phyloP scores from a whole-genome alignment of 2,888 invertebrate genomes.

The Caenorhabditis angaria region DNA sequence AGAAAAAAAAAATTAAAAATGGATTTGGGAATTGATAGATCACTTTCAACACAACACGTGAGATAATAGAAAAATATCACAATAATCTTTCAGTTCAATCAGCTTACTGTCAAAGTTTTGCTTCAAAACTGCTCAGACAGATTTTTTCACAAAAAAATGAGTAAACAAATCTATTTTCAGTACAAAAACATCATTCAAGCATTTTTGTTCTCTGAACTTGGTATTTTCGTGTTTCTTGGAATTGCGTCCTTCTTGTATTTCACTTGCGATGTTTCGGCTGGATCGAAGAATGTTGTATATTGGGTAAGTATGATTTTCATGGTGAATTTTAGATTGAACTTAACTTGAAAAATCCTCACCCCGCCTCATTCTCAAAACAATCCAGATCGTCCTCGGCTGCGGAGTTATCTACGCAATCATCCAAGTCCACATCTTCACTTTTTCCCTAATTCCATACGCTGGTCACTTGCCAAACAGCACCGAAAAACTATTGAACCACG shows the following conservation, averaged over 20 bases:
- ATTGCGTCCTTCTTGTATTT: slow-evolving; percentile 62
- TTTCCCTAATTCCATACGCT: slow-evolving; percentile 57
- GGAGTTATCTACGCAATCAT: slow-evolving; percentile 56
- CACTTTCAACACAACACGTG: too few species aligned
- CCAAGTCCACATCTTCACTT: slow-evolving; percentile 60
- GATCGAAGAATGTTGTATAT: slow-evolving; percentile 57
- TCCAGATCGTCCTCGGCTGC: slow-evolving; percentile 54
- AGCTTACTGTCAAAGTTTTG: too few species aligned
- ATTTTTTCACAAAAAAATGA: background rate
- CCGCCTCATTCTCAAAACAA: background rate
- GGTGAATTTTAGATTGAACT: too few species aligned
- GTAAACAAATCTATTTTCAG: slow-evolving; percentile 44
- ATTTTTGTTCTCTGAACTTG: slow-evolving; percentile 63
- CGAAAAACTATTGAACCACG: slow-evolving; percentile 63
- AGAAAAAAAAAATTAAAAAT: too few species aligned
- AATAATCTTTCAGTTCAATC: too few species aligned
- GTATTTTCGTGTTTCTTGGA: slow-evolving; percentile 56
- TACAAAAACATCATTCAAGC: slow-evolving; percentile 66
- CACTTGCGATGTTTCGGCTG: slow-evolving; percentile 52
- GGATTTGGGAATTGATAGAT: too few species aligned
- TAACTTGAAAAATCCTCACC: too few species aligned
- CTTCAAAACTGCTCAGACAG: too few species aligned
- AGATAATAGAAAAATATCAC: too few species aligned
- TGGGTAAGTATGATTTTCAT: slow-evolving; percentile 53
- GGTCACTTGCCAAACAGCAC: slow-evolving; percentile 59